Evolutionary conservation across 2,888 invertebrate species (phyloP), one percentile per base, ranked within the genome.

Genomic region (Drosophila setosimentum): DNA sequence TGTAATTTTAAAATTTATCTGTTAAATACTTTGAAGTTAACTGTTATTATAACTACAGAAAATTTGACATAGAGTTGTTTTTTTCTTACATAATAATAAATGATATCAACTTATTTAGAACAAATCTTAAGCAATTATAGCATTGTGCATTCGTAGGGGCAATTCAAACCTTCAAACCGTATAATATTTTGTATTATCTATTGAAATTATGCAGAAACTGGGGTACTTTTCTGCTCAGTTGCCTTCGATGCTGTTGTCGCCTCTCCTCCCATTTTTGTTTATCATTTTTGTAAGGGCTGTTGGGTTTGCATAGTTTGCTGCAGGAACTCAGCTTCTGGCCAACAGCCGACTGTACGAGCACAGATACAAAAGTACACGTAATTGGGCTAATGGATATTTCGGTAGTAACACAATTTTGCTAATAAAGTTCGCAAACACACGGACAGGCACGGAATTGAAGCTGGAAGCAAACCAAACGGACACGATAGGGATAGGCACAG

Each of bases 381-480:
- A 87, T 87, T 87, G 86, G 86, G 86, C 86, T 87, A 87, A 87
- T 87, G 86, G 89, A 89, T 87, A 87, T 87, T 87, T 87, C 77
- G 89, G 89, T 84, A 89, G 87, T 89, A 87, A 87, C 86, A 87
- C 89, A 87, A 87, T 89, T 89, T 87, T 89, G 82, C 89, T 87
- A 87, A 87, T 87, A 87, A 87, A 87, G 86, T 89, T 87, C 77
- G 80, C 82, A 87, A 89, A 87, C 87, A 89, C 78, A 73, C 80
- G 45, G 42, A 65, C 51, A 24, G 21, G 50, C 48, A 63, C 45
- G 53, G 58, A 69, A 58, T 51, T 21, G 27, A 45, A 45, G 58
- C 48, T 24, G 5, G 49, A 48, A 63, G 45, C 40, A 78, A 69
- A 61, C 68, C 75, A 70, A 67, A 60, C 57, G 58, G 51, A 51